Base-by-base conservation (phyloP, 2,888 invertebrate genomes). In the Julus scandinavius region DNA sequence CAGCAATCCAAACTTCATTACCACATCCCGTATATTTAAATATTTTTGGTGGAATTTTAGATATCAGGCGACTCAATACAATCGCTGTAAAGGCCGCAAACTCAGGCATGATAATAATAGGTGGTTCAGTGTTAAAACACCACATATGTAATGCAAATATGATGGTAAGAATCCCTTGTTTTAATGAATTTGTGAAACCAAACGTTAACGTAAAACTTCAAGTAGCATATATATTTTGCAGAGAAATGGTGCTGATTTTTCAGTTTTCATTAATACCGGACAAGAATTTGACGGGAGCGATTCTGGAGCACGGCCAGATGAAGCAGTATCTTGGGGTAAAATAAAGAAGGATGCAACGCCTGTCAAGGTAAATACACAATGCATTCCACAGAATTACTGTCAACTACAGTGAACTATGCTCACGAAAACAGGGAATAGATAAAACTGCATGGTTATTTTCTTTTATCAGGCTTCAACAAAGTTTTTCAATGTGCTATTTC, bases 141-240 rank as follows among this genome's bases (percentile, higher is more conserved):
- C 99, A 99, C 92, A 98, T 99, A 90, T 98, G 98, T 93, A 99
- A 99, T 94, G 99, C 99, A 1, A 99, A 99, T 94, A 94, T 99
- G 88, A 99, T 99, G 99, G 96, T 96, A 93, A 92, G 91, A 90
- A 17, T 5, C 15, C 11, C 17, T 54, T 15, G 13, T 15, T 11
- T 41, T 83, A 13, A 40, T 6, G 5, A 84, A 40, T 40, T 84
- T 84, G 4, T 84, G 17, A 29, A 13, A 11, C 29, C 1, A 40
- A 83, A 80, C 1, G 83, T 29, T 29, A 29, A 29, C 1, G 29
- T 29, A 29, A 29, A 29, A 29, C 29, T 29, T 29, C 29, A 29
- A 29, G 29, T 29, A 29, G 29, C 29, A 29, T 29, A 29, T 29
- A 89, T 13, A 50, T 90, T 90, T 91, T 92, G 45, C 91, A 95